Evolutionary conservation across 2,888 invertebrate species (phyloP).

Genomic region (Aproaerema taeniolella): DNA sequence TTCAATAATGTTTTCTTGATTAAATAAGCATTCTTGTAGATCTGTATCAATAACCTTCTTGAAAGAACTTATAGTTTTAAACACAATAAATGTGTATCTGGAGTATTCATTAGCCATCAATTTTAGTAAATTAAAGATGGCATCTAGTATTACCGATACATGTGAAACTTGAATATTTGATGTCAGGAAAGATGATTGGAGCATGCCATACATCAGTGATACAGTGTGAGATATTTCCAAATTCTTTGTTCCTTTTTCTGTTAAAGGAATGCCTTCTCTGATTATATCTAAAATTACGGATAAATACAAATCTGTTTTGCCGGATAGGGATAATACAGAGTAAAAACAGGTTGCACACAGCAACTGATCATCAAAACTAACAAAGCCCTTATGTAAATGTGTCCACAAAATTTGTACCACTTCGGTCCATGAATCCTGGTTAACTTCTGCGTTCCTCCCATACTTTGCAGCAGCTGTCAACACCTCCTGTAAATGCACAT

Average conservation of each 20-base stretch:
- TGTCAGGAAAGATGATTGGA: conserved; percentile 54
- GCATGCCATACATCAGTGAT: conserved; percentile 63
- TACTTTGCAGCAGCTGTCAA: too few species aligned
- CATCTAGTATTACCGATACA: conserved; percentile 30
- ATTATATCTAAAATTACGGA: conserved; percentile 32
- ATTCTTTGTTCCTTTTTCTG: conserved; percentile 22
- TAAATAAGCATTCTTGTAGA: conserved; percentile 40
- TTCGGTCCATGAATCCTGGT: conserved; percentile 5
- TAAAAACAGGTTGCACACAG: conserved; percentile 62
- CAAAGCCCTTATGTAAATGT: conserved; percentile 42
- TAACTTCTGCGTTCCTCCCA: too few species aligned
- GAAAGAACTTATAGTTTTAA: conserved; percentile 66
- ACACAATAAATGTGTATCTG: conserved; percentile 68
- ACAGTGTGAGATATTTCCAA: conserved; percentile 32
- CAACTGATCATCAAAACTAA: conserved; percentile 56
- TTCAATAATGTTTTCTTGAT: conserved; percentile 42
- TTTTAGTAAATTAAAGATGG: conserved; percentile 41
- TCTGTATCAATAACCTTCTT: conserved; percentile 50
- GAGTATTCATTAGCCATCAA: conserved; percentile 68
- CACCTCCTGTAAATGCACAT: too few species aligned
- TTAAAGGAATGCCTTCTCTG: conserved; percentile 28
- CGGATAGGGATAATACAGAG: conserved; percentile 36
- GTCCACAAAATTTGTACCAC: conserved; percentile 38
- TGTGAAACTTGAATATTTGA: conserved; percentile 23
- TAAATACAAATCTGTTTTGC: conserved; percentile 39